phyloP scores from a whole-genome alignment of 2,797 vertebrate species.

The Sebastes matsubarae region DNA sequence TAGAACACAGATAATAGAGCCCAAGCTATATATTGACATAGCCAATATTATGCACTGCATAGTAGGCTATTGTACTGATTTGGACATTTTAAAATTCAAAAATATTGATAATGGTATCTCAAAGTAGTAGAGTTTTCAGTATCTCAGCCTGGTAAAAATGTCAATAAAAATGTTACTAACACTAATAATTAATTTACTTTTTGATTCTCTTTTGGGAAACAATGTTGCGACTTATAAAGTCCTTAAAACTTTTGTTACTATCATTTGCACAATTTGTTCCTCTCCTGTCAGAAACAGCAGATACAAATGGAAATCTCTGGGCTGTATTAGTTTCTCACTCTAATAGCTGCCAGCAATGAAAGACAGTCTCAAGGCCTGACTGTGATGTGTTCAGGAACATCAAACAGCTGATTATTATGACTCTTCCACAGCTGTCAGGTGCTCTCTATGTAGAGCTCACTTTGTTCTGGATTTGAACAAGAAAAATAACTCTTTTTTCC shows the following conservation, averaged over 20 bases:
- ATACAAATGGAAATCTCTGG: slow-evolving; percentile 9
- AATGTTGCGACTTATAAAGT: neutral
- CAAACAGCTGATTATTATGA: slow-evolving; percentile 66
- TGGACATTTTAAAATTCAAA: neutral
- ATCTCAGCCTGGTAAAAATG: neutral
- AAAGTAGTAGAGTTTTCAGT: neutral
- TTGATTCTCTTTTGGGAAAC: neutral
- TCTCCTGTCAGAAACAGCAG: slow-evolving; percentile 5
- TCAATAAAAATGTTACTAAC: neutral
- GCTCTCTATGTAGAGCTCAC: slow-evolving; percentile 37
- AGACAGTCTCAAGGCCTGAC: slow-evolving; percentile 24
- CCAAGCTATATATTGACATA: neutral
- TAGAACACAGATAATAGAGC: neutral
- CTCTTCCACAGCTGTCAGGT: slow-evolving; percentile 70
- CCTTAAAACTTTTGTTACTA: neutral
- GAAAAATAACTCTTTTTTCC: neutral
- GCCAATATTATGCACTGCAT: neutral
- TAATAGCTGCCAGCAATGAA: slow-evolving; percentile 43
- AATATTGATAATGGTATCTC: neutral
- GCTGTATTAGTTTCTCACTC: slow-evolving; percentile 10
- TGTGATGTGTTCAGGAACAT: slow-evolving; percentile 46
- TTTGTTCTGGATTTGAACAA: slow-evolving; percentile 24
- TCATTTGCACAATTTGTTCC: neutral
- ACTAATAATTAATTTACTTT: neutral
- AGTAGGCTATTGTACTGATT: neutral